Base-by-base conservation (phyloP, 2,113 vertebrate species). In the Suncus etruscus region DNA sequence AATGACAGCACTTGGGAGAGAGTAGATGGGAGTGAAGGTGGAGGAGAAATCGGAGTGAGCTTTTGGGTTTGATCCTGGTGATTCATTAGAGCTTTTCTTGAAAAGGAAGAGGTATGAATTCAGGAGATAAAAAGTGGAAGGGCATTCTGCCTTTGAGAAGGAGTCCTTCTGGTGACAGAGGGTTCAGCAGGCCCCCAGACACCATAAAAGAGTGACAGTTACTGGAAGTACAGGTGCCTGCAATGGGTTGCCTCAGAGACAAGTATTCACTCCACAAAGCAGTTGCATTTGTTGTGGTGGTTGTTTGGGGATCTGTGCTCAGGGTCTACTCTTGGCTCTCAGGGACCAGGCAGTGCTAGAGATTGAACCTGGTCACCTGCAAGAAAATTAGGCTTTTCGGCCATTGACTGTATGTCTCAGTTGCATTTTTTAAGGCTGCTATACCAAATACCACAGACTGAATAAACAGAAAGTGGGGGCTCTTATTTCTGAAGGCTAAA, bases 221-320 rank as follows among this genome's bases (percentile, higher is more conserved):
- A 5, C 15, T 15, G 27, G 54, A 54, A 78, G 12, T 27, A 0
- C 3, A 4, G 1, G 48, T 0, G 0, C 54, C 6, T 51, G 29
- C 25, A 31, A 20, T 39, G 18, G 25, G n/a, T 85, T 51, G 65
- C 27, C 2, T 29, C 24, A 27, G 65, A 66, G 8, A 66, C 5
- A 25, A 66, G 15, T 61, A 16, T 61, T 61, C 18, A 61, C 18
- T 3, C 58, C 58, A 61, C 58, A 61, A 61, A 20, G 16, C 58
- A 61, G 18, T 61, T 61, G 58, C 6, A 22, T 61, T 61, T 61
- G 58, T 61, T 61, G 58, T 61, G 5, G 39, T 39, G 5, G 39
- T 61, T 61, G 58, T 61, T 61, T 61, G 58, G 58, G 58, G 58
- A 16, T 3, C 58, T 22, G 58, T 61, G 58, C 18, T 22, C 22